These are phyloP conservation scores for Epiperipatus broadwayi DNA, from an alignment of 2,888 invertebrate genomes.

Conservation along the genomic window DNA sequence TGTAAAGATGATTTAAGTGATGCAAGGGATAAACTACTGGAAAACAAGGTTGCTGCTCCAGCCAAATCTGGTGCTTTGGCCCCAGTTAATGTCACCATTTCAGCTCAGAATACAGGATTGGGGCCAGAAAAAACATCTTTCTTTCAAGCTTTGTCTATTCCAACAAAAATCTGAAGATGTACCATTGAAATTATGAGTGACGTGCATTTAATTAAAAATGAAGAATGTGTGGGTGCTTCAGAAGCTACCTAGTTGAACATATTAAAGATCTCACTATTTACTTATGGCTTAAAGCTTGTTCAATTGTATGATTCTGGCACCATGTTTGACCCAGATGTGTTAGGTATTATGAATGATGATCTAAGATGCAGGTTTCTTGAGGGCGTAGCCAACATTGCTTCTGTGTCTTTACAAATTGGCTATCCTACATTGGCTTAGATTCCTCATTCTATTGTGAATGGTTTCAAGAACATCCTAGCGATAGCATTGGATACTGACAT, in stretches of 20 bases:
- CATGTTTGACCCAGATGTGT: conserved; percentile 82
- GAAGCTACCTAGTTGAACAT: conserved; percentile 97
- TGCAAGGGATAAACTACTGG: conserved; percentile 69
- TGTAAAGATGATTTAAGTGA: conserved; percentile 86
- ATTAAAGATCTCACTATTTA: conserved; percentile 99
- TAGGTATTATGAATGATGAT: conserved; percentile 96
- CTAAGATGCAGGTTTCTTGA: conserved; percentile 69
- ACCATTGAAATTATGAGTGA: conserved; percentile 95
- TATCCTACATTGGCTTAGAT: conserved; percentile 93
- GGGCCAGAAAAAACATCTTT: conserved; percentile 99
- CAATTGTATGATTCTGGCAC: conserved; percentile 92
- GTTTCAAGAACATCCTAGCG: conserved; percentile 92
- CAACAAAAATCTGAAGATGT: conserved; percentile 97
- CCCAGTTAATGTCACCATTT: conserved; percentile 81
- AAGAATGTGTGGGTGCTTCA: conserved; percentile 94
- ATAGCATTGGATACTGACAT: conserved; percentile 89
- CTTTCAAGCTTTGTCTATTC: conserved; percentile 98
- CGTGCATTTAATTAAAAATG: conserved; percentile 45
- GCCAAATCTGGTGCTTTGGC: conserved; percentile 95
- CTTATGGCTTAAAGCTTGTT: conserved; percentile 57
- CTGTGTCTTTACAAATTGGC: conserved; percentile 73
- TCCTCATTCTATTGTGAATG: conserved; percentile 91
- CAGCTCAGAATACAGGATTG: conserved; percentile 96
- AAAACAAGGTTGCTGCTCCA: conserved; percentile 87
- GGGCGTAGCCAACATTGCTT: conserved; percentile 84